Evolutionary conservation across 2,797 vertebrate species (phyloP), one percentile per base, ranked within the genome.

Genomic region (Siniperca scherzeri): DNA sequence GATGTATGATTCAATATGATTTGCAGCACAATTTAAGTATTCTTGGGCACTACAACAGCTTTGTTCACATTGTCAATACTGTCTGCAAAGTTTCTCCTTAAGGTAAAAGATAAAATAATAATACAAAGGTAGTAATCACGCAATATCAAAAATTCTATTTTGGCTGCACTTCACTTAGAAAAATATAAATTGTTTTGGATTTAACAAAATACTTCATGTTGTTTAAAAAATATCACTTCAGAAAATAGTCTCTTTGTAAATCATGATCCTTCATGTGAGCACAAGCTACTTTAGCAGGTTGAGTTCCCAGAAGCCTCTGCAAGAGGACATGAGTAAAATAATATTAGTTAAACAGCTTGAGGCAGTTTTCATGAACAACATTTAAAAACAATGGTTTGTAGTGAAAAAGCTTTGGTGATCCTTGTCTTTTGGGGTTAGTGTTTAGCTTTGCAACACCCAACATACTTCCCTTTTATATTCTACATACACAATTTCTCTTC

Each of bases 171-270:
- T 87, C 52, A 78, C 9, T 76, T 89, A 86, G 10, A 92, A 91
- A 93, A 91, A 93, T 89, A 91, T 16, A 89, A 50, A 80, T 50
- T 3, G 21, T 61, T 83, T 80, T 85, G 36, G 25, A 74, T 77
- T 75, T 44, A 56, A 87, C 44, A 88, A 91, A 88, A 91, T 86
- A 90, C 59, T 84, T 88, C 27, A 75, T 74, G 55, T 61, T 66
- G 11, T 70, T 53, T 59, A 75, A 52, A 72, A 86, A 78, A 83
- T 33, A 83, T 36, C 48, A 74, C 52, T 74, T 76, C 21, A 48
- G 21, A 82, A 84, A 87, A 73, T 70, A 60, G 5, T 68, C 72
- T 76, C 8, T 83, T 65, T 88, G 46, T 57, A 36, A 84, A 86
- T 72, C 6, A 50, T 9, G 36, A 85, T 61, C 56, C 59, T 67